Evolutionary conservation across 2,797 vertebrate genomes (phyloP), one percentile per base, ranked within the genome.

Genomic region (Leucoraja ocellata): DNA sequence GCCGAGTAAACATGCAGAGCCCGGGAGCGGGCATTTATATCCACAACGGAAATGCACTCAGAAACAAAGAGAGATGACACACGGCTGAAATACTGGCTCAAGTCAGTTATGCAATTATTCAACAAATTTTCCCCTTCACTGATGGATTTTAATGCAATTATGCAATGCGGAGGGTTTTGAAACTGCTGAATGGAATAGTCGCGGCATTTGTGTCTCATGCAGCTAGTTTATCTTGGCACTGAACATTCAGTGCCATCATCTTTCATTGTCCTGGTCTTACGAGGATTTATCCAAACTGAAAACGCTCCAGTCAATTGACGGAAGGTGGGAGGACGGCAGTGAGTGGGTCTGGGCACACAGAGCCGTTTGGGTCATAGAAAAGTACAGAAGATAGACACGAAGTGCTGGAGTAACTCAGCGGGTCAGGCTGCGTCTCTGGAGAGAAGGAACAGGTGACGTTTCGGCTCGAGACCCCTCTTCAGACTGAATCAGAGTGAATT

Each of bases 81-180:
- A 18, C 74, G 36, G 74, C 90, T 91, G 8, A 74, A 74, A 91
- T 54, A 61, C 8, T 25, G 39, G 71, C 68, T 91, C 90, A 46
- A 32, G 63, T 46, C 68, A 91, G 68, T 28, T 91, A 88, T 91
- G 21, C 90, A 74, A 74, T 74, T 74, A 21, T 71, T 74, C 90
- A 73, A 91, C 90, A 46, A 2, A 46, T 74, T 91, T 91, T 74
- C 68, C 65, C 39, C 90, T 36, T 91, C 90, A 91, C 68, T 88
- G 84, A 14, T 65, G 5, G 0, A 65, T 65, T 14, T 88, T 88
- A 65, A 88, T 65, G 61, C 84, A 88, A 88, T 65, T 88, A 65
- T 88, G 61, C 84, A 88, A n/a, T 18, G 84, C 32, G 18, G 61
- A 65, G 84, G 28, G 16, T 88, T 58, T 39, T 1, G 23, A 71